Base-by-base conservation (phyloP, 1,140 invertebrate species). In the Choristoneura fumiferana region DNA sequence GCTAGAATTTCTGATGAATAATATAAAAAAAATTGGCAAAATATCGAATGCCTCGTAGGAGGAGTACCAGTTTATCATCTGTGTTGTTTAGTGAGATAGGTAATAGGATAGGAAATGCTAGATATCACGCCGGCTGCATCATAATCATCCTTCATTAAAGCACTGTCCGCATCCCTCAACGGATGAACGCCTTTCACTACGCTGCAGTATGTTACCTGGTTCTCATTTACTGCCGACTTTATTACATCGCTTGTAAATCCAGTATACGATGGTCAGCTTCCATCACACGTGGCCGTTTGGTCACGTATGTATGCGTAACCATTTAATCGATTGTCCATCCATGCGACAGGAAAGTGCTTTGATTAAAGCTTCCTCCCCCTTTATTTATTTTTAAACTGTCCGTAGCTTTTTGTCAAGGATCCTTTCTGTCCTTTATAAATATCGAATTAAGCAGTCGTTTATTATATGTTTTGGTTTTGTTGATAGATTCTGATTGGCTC, bases 341-440 rank as follows among this genome's bases (percentile, higher is more conserved):
- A 78, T 76, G 65, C 71, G 64, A 72, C 68, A 57, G 80, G 78
- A 70, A 78, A 76, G 65, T 74, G 75, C 83, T 78, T 79, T 88
- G 73, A 88, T 84, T 79, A 75, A 71, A 71, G 74, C 75, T 84
- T 86, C 81, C 81, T 78, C 73, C 67, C n/a, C 73, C 73, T 79
- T 77, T 84, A 80, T 81, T 77, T 81, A 83, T 78, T 81, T 81
- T 73, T 80, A 84, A 82, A 78, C 71, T 71, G 67, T 77, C 62
- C 64, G 67, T 64, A 49, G 65, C 52, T 71, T 78, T 79, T 78
- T 78, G 62, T 80, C 63, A 34, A 60, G 36, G 38, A 36, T 65
- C 63, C 69, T 71, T 76, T 66, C 14, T 67, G 64, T 73, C 63
- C 65, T 72, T 65, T 73, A 67, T 76, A 57, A 71, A 49, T 57